Evolutionary conservation across 2,888 invertebrate genomes (phyloP), one percentile per base, ranked within the genome.

Genomic region (Sycophila texana): DNA sequence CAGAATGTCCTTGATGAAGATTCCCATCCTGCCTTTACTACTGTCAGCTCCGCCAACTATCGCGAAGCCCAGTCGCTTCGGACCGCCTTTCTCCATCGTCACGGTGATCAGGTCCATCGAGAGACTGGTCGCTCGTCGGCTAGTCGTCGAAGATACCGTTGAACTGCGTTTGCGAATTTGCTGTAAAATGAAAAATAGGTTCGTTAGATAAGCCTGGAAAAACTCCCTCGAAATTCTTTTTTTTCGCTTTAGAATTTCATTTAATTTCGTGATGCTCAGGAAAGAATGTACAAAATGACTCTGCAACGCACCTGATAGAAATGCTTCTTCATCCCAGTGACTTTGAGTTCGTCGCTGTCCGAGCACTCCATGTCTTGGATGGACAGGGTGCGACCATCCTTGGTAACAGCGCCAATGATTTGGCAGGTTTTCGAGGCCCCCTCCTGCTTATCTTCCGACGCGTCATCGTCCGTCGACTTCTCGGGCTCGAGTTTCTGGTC

Each of bases 31-130:
- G 7, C 93, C 94, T 84, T 92, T 92, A 7, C 92, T 92, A 13
- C 93, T 93, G 84, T 94, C 94, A 47, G 91, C 91, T 0, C 94
- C 94, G 1, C 94, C 94, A 12, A 94, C 94, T 68, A 94, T 93
- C 67, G 93, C 93, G 86, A 94, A 94, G 0, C 94, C 94, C 16
- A 94, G 88, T 58, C 93, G 93, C 85, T 93, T 93, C 77, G 91
- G 90, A 0, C 91, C 90, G 0, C 93, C 93, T 85, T 94, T 94
- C 83, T 92, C 91, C 83, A 93, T 89, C 0, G 90, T 88, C 1
- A 92, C 88, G 3, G 88, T 88, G 13, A 89, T 61, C 49, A 88
- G 73, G 74, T 90, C 88, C 82, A 87, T 85, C 3, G 87, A 87
- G 1, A 88, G 78, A 74, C 88, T 88, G 1, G 86, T 84, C 0